These are phyloP conservation scores for Microtus oregoni DNA, from an alignment of 2,113 vertebrate species.

Conservation along the genomic window DNA sequence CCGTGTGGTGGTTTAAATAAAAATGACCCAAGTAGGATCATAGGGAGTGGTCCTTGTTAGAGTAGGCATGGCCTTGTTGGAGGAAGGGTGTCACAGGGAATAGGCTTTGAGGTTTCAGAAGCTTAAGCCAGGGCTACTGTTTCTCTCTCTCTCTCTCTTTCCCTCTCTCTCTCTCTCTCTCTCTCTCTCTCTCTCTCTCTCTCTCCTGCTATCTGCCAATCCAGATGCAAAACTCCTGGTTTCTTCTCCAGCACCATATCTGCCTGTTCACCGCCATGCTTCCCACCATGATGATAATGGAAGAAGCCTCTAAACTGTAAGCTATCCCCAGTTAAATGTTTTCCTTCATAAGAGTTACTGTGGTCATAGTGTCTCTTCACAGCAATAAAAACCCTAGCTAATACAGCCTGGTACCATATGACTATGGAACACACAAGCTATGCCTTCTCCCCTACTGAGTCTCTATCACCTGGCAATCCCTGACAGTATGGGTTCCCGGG, in stretches of 20 bases:
- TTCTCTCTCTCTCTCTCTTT: background rate
- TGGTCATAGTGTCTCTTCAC: background rate
- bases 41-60: background rate
- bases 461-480: background rate
- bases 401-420: background rate
- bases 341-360: background rate
- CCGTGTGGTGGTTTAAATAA: background rate
- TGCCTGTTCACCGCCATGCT: fast-evolving
- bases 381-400: background rate
- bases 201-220: background rate
- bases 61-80: background rate
- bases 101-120: background rate
- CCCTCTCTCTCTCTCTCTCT: too few relatives aligned
- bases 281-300: background rate
- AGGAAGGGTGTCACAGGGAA: background rate
- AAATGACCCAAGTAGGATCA: background rate
- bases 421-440: background rate
- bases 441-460: background rate
- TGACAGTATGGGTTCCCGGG: background rate
- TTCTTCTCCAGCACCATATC: background rate
- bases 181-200: too few relatives aligned
- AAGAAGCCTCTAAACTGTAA: background rate
- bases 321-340: background rate
- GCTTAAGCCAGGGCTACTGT: background rate
- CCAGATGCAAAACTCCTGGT: background rate